Percentiles rank a stretch among this genome's conserved stretches.
Conservation (phyloP, 2,888 invertebrate genomes). For the Eubasilissa splendida region DNA sequence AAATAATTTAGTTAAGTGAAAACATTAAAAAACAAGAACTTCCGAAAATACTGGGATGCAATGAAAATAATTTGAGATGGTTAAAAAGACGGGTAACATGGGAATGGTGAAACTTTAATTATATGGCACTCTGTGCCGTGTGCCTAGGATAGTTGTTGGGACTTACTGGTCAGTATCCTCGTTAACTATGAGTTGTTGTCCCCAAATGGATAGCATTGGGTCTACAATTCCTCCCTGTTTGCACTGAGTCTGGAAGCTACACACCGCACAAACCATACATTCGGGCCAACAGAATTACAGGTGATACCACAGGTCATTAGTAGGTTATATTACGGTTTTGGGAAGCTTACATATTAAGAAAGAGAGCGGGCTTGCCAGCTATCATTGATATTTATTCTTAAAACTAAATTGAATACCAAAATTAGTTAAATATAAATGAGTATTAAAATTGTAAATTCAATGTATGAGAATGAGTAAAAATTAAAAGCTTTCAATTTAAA, state of each 20-base stretch:
- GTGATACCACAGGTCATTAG: slow-evolving; percentile 52
- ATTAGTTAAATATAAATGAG: not conserved
- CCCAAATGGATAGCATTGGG: slow-evolving; percentile 98
- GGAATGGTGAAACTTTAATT: slow-evolving; percentile 61
- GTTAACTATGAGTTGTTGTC: slow-evolving; percentile 97
- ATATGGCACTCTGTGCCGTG: slow-evolving; percentile 67
- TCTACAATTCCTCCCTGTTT: slow-evolving; percentile 98
- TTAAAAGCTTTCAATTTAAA: too few relatives aligned
- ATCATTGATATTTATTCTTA: slow-evolving; percentile 17
- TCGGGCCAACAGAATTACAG: slow-evolving; percentile 59
- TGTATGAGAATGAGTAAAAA: too few relatives aligned
- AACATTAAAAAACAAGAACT: too few relatives aligned
- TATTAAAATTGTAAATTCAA: too few relatives aligned
- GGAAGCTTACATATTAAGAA: slow-evolving; percentile 49
- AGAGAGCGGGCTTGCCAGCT: slow-evolving; percentile 54
- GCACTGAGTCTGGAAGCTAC: slow-evolving; percentile 88
- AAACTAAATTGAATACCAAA: slow-evolving; percentile 20
- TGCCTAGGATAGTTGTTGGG: slow-evolving; percentile 65
- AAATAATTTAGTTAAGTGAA: too few relatives aligned
- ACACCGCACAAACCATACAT: slow-evolving; percentile 62
- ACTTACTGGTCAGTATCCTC: slow-evolving; percentile 98
- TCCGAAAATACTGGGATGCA: not conserved
- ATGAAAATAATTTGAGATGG: slow-evolving; percentile 51
- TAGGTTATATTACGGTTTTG: slow-evolving; percentile 43
- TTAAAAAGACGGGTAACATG: slow-evolving; percentile 17